These are phyloP conservation scores for Minunthozetes semirufus DNA, from an alignment of 2,888 invertebrate genomes.

Conservation along the genomic window DNA sequence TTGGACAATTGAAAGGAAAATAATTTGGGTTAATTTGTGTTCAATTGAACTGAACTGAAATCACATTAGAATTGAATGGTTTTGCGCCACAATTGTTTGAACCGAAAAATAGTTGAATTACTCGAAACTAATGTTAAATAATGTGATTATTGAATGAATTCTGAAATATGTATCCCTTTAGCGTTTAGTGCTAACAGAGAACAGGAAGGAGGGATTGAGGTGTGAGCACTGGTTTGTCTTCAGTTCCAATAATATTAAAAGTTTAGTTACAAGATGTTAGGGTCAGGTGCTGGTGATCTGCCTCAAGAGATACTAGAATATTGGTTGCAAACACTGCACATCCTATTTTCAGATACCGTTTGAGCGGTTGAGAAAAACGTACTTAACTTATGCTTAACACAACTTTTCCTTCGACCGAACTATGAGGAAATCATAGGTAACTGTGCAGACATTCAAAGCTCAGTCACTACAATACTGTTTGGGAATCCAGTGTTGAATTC, in stretches of 20 bases:
- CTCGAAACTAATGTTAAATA: background rate
- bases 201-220: slow-evolving; percentile 31
- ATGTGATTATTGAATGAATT: background rate
- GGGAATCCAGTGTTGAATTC: background rate
- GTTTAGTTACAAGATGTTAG: slow-evolving; percentile 8
- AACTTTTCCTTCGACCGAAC: slow-evolving; percentile 11
- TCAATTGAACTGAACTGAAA: too few relatives aligned
- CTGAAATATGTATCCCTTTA: background rate
- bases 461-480: background rate
- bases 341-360: background rate
- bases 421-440: slow-evolving; percentile 17
- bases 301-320: slow-evolving; percentile 5
- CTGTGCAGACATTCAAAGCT: background rate
- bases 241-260: slow-evolving; percentile 23
- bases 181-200: slow-evolving; percentile 5
- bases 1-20: too few relatives aligned
- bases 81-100: too few relatives aligned
- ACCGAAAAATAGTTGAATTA: background rate
- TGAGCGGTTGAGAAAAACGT: background rate
- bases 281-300: slow-evolving; percentile 18
- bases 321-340: background rate
- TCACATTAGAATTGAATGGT: too few relatives aligned
- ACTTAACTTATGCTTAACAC: background rate
- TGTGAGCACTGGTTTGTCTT: slow-evolving; percentile 29
- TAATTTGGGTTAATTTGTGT: too few relatives aligned